These are phyloP conservation scores for Caenorhabditis inopinata DNA, from an alignment of 1,140 invertebrate species.

Conservation along the genomic window DNA sequence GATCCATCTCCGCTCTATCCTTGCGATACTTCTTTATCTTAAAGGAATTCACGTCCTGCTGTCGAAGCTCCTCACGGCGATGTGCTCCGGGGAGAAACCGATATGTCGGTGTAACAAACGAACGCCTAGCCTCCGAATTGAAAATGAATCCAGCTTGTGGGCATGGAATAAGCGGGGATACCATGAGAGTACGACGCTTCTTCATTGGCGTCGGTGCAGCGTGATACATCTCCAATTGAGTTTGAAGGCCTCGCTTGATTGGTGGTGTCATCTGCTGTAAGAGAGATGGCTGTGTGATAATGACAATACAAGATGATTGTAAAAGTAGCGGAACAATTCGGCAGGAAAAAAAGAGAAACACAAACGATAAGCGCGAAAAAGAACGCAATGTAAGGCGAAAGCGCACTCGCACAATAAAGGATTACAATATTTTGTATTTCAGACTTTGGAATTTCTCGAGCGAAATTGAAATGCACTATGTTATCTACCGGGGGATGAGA, in stretches of 20 bases:
- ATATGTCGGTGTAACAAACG: background rate
- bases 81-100: background rate
- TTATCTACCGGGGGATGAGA: no score
- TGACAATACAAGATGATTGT: background rate
- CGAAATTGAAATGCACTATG: no score
- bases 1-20: background rate
- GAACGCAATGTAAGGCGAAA: no score
- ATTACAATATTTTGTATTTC: no score
- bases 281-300: background rate
- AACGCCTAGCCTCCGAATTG: background rate
- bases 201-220: background rate
- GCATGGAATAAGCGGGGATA: background rate
- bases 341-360: background rate
- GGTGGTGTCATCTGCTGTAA: background rate
- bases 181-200: background rate
- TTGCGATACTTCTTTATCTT: background rate
- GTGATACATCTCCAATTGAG: background rate
- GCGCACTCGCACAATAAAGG: no score
- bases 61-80: background rate
- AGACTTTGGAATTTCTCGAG: no score
- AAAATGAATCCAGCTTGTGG: background rate
- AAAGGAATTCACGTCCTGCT: background rate
- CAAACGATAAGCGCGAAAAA: background rate
- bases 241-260: background rate
- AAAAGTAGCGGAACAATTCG: background rate